A percentile compares a stretch with the other conserved stretches of the same genome.
phyloP scores from a whole-genome alignment of 2,888 invertebrate genomes.

The Caenorhabditis drosophilae region DNA sequence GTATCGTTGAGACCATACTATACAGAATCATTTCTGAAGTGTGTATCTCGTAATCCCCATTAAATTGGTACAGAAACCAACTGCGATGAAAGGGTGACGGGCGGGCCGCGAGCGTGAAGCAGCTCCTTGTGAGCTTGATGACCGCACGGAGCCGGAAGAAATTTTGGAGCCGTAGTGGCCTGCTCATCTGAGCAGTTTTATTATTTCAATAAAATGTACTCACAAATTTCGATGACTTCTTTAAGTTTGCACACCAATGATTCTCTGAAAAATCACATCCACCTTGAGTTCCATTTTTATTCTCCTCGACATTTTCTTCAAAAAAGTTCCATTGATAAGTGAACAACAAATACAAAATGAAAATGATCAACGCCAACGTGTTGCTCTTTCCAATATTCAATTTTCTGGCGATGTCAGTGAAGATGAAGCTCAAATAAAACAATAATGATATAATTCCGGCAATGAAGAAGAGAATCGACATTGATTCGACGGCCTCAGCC shows the following conservation, averaged over 20 bases:
- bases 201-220: too few species aligned
- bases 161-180: conserved; percentile 26
- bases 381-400: conserved; percentile 29
- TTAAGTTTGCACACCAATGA: conserved; percentile 16
- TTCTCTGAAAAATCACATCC: conserved; percentile 22
- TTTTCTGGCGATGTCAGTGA: conserved; percentile 12
- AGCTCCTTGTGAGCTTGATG: conserved; percentile 6
- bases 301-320: conserved; percentile 7
- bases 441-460: conserved; percentile 15
- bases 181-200: conserved; percentile 30
- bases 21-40: conserved; percentile 45
- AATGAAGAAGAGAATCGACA: conserved; percentile 18
- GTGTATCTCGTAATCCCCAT: conserved; percentile 34
- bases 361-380: conserved; percentile 14
- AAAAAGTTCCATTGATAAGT: conserved; percentile 33
- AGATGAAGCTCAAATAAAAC: conserved; percentile 19
- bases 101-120: conserved; percentile 10
- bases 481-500: conserved; percentile 14
- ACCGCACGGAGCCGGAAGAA: conserved; percentile 5
- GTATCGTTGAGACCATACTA: conserved; percentile 32
- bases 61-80: conserved; percentile 7
- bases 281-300: conserved; percentile 13
- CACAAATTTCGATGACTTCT: conserved; percentile 14
- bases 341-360: conserved; percentile 13
- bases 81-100: conserved; percentile 11